A percentile compares a stretch with the other conserved stretches of the same genome.
Evolutionary conservation across 2,888 invertebrate species (phyloP).

Genomic region (Nysson spinosus): DNA sequence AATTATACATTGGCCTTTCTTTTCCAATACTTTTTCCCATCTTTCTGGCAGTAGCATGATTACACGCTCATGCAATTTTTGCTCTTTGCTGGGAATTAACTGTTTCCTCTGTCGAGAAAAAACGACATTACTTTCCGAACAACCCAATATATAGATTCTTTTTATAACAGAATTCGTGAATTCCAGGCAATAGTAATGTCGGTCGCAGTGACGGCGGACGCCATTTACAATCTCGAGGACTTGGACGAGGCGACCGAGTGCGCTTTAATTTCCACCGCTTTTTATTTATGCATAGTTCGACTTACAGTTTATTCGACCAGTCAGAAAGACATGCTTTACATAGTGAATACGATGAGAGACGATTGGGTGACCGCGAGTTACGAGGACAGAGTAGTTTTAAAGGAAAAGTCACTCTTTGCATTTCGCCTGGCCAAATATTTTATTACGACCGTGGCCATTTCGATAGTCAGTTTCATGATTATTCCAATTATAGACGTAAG

Average conservation of each 20-base stretch:
- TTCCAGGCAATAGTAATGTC: constrained; percentile 35
- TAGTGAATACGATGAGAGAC: constrained; percentile 61
- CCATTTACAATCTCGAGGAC: constrained; percentile 52
- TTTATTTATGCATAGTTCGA: constrained; percentile 59
- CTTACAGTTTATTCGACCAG: constrained; percentile 54
- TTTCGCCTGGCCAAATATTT: constrained; percentile 67
- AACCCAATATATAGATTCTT: too few relatives aligned
- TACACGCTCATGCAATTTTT: too few relatives aligned
- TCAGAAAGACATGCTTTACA: constrained; percentile 58
- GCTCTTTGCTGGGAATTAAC: too few relatives aligned
- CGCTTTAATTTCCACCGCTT: constrained; percentile 56
- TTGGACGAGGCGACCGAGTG: constrained; percentile 68
- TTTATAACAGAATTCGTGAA: too few relatives aligned
- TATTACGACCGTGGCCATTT: constrained; percentile 53
- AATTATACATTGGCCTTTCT: too few relatives aligned
- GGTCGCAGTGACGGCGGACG: constrained; percentile 50
- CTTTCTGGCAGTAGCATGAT: too few relatives aligned
- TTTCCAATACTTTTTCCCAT: too few relatives aligned
- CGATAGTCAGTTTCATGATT: constrained; percentile 45
- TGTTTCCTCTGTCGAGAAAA: too few relatives aligned
- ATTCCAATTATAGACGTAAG: constrained; percentile 63
- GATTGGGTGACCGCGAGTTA: constrained; percentile 63
- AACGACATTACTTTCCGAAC: too few relatives aligned
- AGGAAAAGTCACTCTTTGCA: constrained; percentile 57
- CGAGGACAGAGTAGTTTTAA: constrained; percentile 52